phyloP scores from a whole-genome alignment of 2,113 vertebrate genomes.

The Callionymus lyra region DNA sequence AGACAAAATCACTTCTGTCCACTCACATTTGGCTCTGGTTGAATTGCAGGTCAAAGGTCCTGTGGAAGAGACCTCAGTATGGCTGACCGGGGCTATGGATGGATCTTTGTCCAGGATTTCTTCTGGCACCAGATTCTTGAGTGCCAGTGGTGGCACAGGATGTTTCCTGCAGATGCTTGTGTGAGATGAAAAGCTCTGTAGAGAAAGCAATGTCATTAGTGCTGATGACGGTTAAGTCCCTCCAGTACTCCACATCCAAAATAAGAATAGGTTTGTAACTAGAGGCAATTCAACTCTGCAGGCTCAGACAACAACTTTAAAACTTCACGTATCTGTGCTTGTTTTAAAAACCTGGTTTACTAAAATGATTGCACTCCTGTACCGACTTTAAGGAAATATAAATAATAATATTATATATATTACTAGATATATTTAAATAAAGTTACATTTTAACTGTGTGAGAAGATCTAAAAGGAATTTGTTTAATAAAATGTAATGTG shows the following conservation, averaged over 20 bases:
- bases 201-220: not conserved
- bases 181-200: slow-evolving; percentile 47
- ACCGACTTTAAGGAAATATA: too few relatives aligned
- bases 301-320: too few relatives aligned
- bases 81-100: slow-evolving; percentile 32
- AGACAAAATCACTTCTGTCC: not conserved
- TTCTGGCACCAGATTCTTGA: slow-evolving; percentile 47
- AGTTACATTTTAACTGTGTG: too few relatives aligned
- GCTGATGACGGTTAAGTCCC: not conserved
- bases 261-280: not conserved
- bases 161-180: slow-evolving; percentile 43
- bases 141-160: slow-evolving; percentile 35
- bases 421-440: too few relatives aligned
- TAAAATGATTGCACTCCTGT: too few relatives aligned
- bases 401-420: too few relatives aligned
- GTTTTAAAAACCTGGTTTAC: too few relatives aligned
- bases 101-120: slow-evolving; percentile 50
- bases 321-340: too few relatives aligned
- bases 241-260: too few relatives aligned
- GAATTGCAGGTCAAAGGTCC: slow-evolving; percentile 18
- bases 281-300: not conserved
- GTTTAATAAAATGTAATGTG: too few relatives aligned
- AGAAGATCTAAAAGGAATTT: too few relatives aligned
- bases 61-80: slow-evolving; percentile 24
- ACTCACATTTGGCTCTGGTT: slow-evolving; percentile 33